phyloP scores from a whole-genome alignment of 2,888 invertebrate genomes.

The Latheticus oryzae region DNA sequence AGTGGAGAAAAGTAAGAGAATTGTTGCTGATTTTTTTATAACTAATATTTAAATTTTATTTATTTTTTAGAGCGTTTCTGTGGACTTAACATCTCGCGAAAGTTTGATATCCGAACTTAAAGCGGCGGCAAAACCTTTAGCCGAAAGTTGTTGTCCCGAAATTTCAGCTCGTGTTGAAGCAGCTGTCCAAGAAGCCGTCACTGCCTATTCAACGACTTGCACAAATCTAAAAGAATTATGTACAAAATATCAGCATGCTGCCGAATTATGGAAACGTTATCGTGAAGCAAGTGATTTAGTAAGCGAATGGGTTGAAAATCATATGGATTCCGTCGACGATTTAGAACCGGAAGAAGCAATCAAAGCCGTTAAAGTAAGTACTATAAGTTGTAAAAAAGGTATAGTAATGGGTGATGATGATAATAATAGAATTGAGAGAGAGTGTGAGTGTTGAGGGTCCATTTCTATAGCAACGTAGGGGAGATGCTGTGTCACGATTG shows the following conservation, averaged over 20 bases:
- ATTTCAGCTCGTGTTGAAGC: constrained; percentile 79
- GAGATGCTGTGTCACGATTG: too few species aligned
- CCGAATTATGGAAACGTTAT: constrained; percentile 84
- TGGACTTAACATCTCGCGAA: constrained; percentile 80
- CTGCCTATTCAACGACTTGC: constrained; percentile 85
- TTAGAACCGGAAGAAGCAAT: constrained; percentile 79
- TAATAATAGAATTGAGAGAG: too few species aligned
- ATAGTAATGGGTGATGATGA: too few species aligned
- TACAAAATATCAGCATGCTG: constrained; percentile 82
- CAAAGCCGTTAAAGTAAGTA: constrained; percentile 79
- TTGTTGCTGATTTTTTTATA: too few species aligned
- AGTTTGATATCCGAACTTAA: constrained; percentile 78
- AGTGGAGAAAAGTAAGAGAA: too few species aligned
- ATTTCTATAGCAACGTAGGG: too few species aligned
- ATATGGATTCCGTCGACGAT: constrained; percentile 78
- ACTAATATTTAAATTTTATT: not conserved
- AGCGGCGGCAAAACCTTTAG: constrained; percentile 78
- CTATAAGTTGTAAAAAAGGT: too few species aligned
- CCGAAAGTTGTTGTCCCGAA: constrained; percentile 76
- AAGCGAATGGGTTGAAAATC: constrained; percentile 80
- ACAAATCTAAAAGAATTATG: constrained; percentile 81
- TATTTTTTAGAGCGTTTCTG: constrained; percentile 75
- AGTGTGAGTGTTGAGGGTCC: too few species aligned
- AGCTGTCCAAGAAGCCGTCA: constrained; percentile 82
- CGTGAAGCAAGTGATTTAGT: constrained; percentile 82